Conservation (phyloP, 2,888 invertebrate species). For the Myopa testacea region DNA sequence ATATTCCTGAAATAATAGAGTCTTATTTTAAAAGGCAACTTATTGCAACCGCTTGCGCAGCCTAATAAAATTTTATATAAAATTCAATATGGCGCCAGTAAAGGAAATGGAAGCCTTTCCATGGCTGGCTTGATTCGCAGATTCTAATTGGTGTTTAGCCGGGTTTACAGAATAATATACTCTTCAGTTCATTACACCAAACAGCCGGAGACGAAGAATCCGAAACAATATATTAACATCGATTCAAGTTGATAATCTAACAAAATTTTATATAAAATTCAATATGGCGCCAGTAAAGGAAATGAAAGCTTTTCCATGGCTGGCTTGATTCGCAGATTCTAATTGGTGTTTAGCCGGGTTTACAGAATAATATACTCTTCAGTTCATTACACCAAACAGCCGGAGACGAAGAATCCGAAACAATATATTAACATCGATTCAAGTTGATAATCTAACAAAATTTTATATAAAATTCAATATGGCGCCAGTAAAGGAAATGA, state of each 20-base stretch:
- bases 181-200: too few species aligned
- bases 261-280: conserved; percentile 15
- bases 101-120: conserved; percentile 42
- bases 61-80: conserved; percentile 11
- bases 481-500: conserved; percentile 41
- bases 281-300: conserved; percentile 41
- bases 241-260: too few species aligned
- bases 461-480: conserved; percentile 35
- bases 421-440: too few species aligned
- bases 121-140: conserved; percentile 25
- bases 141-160: too few species aligned
- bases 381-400: too few species aligned
- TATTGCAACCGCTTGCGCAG: conserved; percentile 11
- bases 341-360: background rate
- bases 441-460: too few species aligned
- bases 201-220: too few species aligned
- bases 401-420: too few species aligned
- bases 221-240: too few species aligned
- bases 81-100: conserved; percentile 40
- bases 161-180: background rate
- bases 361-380: background rate
- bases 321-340: conserved; percentile 12
- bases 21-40: background rate
- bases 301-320: conserved; percentile 42
- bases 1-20: conserved; percentile 16